Conservation (phyloP, 1,140 invertebrate species). For the Lepidurus arcticus region DNA sequence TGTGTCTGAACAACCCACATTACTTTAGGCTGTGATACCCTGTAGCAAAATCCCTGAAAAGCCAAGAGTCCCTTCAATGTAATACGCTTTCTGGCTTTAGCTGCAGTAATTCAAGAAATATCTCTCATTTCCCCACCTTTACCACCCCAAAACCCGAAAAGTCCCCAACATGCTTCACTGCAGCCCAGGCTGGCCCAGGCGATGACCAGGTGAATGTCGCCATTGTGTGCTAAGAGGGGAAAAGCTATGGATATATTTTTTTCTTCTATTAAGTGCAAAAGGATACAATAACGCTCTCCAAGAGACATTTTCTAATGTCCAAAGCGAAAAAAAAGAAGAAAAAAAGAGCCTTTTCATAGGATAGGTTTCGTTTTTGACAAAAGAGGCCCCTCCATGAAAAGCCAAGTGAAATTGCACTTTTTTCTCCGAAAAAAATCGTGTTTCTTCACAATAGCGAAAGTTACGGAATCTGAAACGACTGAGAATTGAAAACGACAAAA, state of each 20-base stretch:
- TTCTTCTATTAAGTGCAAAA: background rate
- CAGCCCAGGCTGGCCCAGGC: background rate
- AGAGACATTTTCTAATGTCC: background rate
- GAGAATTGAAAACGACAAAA: too few species aligned
- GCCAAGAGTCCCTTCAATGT: too few species aligned
- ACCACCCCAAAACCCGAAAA: background rate
- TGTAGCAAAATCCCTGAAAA: too few species aligned
- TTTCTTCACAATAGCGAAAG: too few species aligned
- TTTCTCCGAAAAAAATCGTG: too few species aligned
- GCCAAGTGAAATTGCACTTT: too few species aligned
- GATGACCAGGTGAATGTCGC: slow-evolving; percentile 21
- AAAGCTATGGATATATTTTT: background rate
- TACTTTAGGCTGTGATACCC: too few species aligned
- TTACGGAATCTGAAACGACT: too few species aligned
- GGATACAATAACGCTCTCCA: background rate
- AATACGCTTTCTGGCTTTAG: too few species aligned
- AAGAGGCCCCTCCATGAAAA: too few species aligned
- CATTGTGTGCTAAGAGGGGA: background rate
- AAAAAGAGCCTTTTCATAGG: background rate
- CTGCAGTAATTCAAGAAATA: background rate
- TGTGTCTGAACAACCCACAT: background rate
- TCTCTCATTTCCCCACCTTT: background rate
- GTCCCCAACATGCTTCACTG: background rate
- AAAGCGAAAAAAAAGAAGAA: background rate
- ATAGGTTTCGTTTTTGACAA: too few species aligned